Evolutionary conservation across 2,888 invertebrate genomes (phyloP), one percentile per base, ranked within the genome.

Genomic region (Tetrapedia diversipes): DNA sequence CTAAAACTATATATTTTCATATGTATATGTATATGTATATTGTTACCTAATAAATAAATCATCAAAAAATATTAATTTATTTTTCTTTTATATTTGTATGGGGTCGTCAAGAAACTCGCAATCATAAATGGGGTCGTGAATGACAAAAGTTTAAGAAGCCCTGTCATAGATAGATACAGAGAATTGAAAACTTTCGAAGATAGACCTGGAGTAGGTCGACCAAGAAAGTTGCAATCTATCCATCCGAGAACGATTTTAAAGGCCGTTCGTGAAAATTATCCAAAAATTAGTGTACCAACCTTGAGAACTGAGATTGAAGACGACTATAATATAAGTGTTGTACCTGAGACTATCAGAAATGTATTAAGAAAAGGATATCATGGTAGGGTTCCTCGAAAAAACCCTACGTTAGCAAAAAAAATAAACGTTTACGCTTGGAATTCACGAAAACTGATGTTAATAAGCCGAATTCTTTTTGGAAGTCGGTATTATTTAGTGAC

Each of bases 311-410:
- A n/a, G 41, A 41, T 41, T 6, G 41, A 41, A 16, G 6, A 41
- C 6, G 41, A 41, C n/a, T 41, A n/a, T n/a, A 7, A 3, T 41
- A 41, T n/a, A 41, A 41, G 4, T 41, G 41, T 41, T 41, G 41
- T 41, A 41, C n/a, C 41, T 41, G 41, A 41, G n/a, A 41, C 41
- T 41, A 41, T n/a, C n/a, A n/a, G 41, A 41, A 41, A 41, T 41
- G 0, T n/a, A 7, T 41, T 41, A 41, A 41, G 41, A 41, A 41
- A n/a, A 41, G 41, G n/a, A 41, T 4, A n/a, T n/a, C n/a, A 41
- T 41, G 0, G n/a, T 41, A n/a, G 41, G 4, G 41, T 41, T 41
- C 41, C 41, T n/a, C 41, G 41, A 41, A n/a, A 41, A n/a, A n/a
- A n/a, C n/a, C n/a, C n/a, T n/a, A n/a, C n/a, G n/a, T n/a, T n/a